A percentile compares a stretch with the other conserved stretches of the same genome.
Evolutionary conservation across 2,113 vertebrate species (phyloP).

Genomic region (Anoura caudifer): DNA sequence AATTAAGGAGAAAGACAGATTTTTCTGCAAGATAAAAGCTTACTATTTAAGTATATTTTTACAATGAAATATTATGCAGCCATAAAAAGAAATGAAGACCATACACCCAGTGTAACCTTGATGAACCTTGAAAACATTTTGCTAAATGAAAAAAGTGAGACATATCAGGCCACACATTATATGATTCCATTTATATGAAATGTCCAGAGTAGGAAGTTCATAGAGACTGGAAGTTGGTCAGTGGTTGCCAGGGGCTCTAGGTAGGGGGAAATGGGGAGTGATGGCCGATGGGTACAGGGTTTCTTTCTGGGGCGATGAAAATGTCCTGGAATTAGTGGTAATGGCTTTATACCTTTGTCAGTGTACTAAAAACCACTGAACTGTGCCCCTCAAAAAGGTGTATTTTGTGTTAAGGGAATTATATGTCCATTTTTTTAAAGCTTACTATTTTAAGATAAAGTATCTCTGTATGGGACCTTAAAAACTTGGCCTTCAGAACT

Average conservation of each 20-base stretch:
- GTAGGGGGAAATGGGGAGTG: background rate
- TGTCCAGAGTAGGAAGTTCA: background rate
- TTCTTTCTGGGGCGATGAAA: background rate
- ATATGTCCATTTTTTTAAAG: background rate
- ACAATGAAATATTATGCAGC: background rate
- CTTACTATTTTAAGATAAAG: constrained; percentile 1
- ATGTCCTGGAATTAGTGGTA: background rate
- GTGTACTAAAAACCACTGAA: background rate
- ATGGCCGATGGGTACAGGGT: background rate
- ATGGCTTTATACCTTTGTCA: background rate
- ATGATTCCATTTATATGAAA: background rate
- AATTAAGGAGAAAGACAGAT: background rate
- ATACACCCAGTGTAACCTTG: background rate
- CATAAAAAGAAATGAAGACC: background rate
- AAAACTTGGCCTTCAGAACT: background rate
- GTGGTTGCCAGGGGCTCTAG: background rate
- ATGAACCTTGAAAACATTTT: background rate
- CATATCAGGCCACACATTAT: background rate
- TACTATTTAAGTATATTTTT: background rate
- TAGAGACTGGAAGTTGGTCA: background rate
- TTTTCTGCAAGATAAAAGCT: background rate
- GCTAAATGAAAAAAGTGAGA: background rate
- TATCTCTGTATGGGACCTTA: background rate
- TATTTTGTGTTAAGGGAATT: background rate
- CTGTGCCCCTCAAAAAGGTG: background rate